phyloP scores from a whole-genome alignment of 2,797 vertebrate species.

The Artibeus jamaicensis region DNA sequence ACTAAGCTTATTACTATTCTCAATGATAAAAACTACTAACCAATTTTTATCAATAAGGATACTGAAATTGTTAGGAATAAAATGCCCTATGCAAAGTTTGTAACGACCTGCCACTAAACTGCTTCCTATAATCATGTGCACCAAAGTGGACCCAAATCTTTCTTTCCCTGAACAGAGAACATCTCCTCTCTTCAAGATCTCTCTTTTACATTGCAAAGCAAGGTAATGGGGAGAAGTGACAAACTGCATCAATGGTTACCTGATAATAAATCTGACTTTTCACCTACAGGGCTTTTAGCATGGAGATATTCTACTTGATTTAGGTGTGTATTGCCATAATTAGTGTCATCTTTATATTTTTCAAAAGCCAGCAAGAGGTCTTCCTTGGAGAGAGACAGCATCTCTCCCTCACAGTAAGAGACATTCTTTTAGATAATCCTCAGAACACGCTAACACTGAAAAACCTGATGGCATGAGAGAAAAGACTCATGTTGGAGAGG shows the following conservation, averaged over 20 bases:
- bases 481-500: slow-evolving; percentile 62
- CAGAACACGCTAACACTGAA: slow-evolving; percentile 69
- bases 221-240: not conserved
- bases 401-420: slow-evolving; percentile 58
- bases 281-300: not conserved
- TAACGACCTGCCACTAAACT: not conserved
- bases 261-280: slow-evolving; percentile 44
- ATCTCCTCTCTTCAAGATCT: not conserved
- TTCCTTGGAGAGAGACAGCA: slow-evolving; percentile 47
- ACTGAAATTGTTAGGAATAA: not conserved
- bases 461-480: slow-evolving; percentile 55
- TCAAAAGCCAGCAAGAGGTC: slow-evolving; percentile 59
- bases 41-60: not conserved
- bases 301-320: not conserved
- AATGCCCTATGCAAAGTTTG: not conserved
- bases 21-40: not conserved
- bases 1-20: too few relatives aligned
- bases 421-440: slow-evolving; percentile 73
- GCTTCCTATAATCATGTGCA: not conserved
- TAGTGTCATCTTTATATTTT: slow-evolving; percentile 55
- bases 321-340: not conserved
- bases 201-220: not conserved
- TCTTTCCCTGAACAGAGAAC: not conserved
- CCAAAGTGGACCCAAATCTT: not conserved
- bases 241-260: not conserved